These are phyloP conservation scores for Hemicentrotus pulcherrimus DNA, from an alignment of 35 echinoderm and acorn worm genomes.

Conservation along the genomic window DNA sequence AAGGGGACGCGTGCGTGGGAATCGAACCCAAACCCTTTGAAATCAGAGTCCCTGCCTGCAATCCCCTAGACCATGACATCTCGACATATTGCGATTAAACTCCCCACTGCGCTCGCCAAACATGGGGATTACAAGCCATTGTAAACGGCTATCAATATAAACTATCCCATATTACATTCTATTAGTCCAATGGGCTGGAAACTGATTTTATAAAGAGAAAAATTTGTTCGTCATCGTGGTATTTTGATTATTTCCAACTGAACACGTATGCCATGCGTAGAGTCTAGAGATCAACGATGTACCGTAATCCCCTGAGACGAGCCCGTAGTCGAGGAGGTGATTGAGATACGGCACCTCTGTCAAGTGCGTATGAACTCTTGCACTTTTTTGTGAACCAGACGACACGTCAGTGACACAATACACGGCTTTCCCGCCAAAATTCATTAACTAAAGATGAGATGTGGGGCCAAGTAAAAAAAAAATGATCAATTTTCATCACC, in stretches of 20 bases:
- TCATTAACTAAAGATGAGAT: neutral
- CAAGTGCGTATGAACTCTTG: neutral
- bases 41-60: no score
- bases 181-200: neutral
- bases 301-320: neutral
- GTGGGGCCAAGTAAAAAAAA: neutral
- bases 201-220: neutral
- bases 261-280: neutral
- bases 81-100: neutral
- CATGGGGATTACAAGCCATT: neutral
- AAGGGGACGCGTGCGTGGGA: no score
- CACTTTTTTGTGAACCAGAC: neutral
- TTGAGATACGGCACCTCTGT: neutral
- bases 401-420: neutral
- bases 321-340: neutral
- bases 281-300: neutral
- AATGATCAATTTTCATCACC: neutral
- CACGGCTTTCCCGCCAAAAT: neutral
- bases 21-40: no score
- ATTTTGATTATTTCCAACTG: neutral
- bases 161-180: neutral
- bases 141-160: neutral
- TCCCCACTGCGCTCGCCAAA: neutral
- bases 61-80: neutral
- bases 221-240: neutral